Conservation (phyloP, 1,140 invertebrate genomes). For the Aphelenchoides besseyi region DNA sequence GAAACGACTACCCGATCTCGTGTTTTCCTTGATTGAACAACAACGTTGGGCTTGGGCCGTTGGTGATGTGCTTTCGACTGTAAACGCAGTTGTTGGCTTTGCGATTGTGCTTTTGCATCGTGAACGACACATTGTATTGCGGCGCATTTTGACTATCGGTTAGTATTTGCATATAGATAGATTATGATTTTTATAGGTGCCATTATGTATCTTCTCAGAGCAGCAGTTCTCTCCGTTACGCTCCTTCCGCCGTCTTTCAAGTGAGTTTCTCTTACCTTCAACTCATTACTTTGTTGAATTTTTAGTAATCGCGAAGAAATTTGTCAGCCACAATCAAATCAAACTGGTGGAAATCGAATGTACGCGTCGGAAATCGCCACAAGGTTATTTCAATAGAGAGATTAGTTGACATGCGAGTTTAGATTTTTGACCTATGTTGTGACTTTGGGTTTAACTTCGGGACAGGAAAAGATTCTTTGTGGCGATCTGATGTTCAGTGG, state of each 20-base stretch:
- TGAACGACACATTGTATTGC: conserved; percentile 54
- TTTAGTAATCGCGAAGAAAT: conserved; percentile 61
- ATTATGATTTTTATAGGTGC: conserved; percentile 4
- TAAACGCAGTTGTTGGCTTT: conserved; percentile 59
- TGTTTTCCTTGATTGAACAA: conserved; percentile 58
- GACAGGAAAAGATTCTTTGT: conserved; percentile 60
- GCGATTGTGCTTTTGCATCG: conserved; percentile 55
- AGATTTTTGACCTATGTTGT: conserved; percentile 61
- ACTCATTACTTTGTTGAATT: conserved; percentile 21
- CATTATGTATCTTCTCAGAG: conserved; percentile 46
- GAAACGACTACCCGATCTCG: conserved; percentile 52
- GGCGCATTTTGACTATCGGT: conserved; percentile 57
- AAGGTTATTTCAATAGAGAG: conserved; percentile 25
- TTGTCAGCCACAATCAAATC: conserved; percentile 58
- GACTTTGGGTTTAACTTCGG: conserved; percentile 61
- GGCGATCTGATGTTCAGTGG: conserved; percentile 59
- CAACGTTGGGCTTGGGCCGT: conserved; percentile 62
- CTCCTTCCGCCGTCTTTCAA: conserved; percentile 52
- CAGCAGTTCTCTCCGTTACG: conserved; percentile 57
- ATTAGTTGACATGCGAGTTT: neutral
- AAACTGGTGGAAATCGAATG: conserved; percentile 46
- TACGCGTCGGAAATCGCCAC: conserved; percentile 57
- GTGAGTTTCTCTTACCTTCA: conserved; percentile 1
- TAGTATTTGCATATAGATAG: conserved; percentile 41
- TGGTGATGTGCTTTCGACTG: conserved; percentile 60